Conservation (phyloP, 2,888 invertebrate genomes). For the Hydriomena furcata region DNA sequence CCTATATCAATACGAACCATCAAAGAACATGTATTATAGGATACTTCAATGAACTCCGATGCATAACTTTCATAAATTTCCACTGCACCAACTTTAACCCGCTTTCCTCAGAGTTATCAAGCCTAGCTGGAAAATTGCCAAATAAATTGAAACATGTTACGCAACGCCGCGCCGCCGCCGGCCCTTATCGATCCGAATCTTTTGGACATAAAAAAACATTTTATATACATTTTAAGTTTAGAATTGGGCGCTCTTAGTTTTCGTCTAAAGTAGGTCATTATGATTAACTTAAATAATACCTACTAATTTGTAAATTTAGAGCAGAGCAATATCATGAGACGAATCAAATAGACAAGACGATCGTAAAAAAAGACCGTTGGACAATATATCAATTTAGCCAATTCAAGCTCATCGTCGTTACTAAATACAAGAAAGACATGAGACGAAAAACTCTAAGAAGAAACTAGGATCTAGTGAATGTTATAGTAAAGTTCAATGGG, state of each 20-base stretch:
- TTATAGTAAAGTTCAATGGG: background rate
- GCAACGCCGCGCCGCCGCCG: too few species aligned
- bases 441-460: background rate
- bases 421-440: background rate
- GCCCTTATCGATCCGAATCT: slow-evolving; percentile 25
- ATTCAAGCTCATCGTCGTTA: slow-evolving; percentile 6
- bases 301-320: background rate
- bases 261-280: too few species aligned
- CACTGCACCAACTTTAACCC: slow-evolving; percentile 14
- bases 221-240: slow-evolving; percentile 7
- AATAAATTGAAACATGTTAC: slow-evolving; percentile 29
- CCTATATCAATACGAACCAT: too few species aligned
- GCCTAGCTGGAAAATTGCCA: slow-evolving; percentile 29
- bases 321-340: slow-evolving; percentile 19
- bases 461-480: background rate
- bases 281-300: background rate
- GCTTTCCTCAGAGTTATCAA: slow-evolving; percentile 4
- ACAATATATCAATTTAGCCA: slow-evolving; percentile 27
- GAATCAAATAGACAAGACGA: slow-evolving; percentile 16
- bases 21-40: too few species aligned
- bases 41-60: background rate
- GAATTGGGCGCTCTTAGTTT: background rate
- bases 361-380: slow-evolving; percentile 28
- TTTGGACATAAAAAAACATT: slow-evolving; percentile 22
- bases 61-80: slow-evolving; percentile 1